These are phyloP conservation scores for Brachystomella parvula DNA, from an alignment of 1,140 invertebrate genomes.

Conservation along the genomic window DNA sequence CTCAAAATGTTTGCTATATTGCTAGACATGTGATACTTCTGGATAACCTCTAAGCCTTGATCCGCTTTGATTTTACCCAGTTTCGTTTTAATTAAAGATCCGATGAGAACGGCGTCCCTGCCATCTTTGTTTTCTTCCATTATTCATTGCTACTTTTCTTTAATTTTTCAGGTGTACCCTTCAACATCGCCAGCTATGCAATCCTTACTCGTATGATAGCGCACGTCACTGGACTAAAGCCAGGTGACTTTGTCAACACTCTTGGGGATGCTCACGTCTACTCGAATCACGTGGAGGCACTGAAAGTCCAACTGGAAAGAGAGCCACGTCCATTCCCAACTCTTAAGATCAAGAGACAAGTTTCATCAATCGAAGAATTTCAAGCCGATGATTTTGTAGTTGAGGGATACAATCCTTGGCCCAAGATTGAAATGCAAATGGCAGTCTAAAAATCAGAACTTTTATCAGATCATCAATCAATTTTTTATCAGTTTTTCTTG, in stretches of 20 bases:
- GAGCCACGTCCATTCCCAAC: conserved; percentile 75
- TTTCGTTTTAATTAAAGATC: too few relatives aligned
- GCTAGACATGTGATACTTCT: too few relatives aligned
- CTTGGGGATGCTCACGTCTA: conserved; percentile 97
- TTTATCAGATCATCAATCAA: too few relatives aligned
- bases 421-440: conserved; percentile 92
- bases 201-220: conserved; percentile 94
- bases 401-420: conserved; percentile 78
- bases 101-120: too few relatives aligned
- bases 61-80: too few relatives aligned
- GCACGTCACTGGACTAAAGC: conserved; percentile 80
- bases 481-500: too few relatives aligned
- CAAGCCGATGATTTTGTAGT: conserved; percentile 80
- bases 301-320: conserved; percentile 75
- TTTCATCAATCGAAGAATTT: conserved; percentile 83
- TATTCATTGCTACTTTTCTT: too few relatives aligned
- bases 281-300: conserved; percentile 76
- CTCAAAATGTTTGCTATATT: too few relatives aligned
- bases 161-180: conserved; percentile 79
- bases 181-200: conserved; percentile 97
- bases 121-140: too few relatives aligned
- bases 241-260: conserved; percentile 93
- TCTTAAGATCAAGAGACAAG: conserved; percentile 59
- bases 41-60: too few relatives aligned
- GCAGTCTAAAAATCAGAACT: conserved; percentile 72